Conservation (phyloP, 1,140 invertebrate species). For the Leptestheria dahalacensis region DNA sequence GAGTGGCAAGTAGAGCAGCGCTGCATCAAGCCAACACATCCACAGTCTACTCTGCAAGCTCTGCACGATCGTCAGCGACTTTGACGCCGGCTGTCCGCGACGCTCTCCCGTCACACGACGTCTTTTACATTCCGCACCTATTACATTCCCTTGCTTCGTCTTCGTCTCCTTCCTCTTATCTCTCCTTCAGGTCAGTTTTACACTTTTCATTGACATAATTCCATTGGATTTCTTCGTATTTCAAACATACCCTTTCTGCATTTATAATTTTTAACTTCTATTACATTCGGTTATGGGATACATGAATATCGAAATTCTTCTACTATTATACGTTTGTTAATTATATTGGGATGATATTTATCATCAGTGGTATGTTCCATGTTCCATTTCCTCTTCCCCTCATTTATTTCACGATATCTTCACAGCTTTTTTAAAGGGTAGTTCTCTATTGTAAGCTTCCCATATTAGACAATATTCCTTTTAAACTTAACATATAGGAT, state of each 20-base stretch:
- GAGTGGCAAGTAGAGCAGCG: neutral
- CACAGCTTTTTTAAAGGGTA: too few species aligned
- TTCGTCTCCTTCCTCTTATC: neutral
- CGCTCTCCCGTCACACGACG: neutral
- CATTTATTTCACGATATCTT: too few species aligned
- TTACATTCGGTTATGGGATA: too few species aligned
- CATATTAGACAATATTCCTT: too few species aligned
- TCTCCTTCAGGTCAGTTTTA: neutral
- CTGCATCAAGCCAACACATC: neutral
- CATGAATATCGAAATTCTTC: too few species aligned
- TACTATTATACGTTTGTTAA: too few species aligned
- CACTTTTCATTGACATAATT: neutral
- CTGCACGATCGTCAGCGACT: neutral
- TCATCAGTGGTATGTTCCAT: too few species aligned
- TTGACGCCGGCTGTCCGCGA: neutral
- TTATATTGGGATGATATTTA: too few species aligned
- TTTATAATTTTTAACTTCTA: too few species aligned
- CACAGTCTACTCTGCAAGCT: neutral
- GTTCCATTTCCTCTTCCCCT: too few species aligned
- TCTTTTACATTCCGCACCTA: neutral
- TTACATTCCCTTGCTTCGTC: neutral
- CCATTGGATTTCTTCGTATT: neutral
- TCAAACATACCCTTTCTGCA: neutral
- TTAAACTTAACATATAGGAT: too few species aligned
- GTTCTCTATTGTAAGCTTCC: too few species aligned